Evolutionary conservation across 92 coral and sea anemone species (phyloP).

Genomic region (Zoanthus sansibaricus): DNA sequence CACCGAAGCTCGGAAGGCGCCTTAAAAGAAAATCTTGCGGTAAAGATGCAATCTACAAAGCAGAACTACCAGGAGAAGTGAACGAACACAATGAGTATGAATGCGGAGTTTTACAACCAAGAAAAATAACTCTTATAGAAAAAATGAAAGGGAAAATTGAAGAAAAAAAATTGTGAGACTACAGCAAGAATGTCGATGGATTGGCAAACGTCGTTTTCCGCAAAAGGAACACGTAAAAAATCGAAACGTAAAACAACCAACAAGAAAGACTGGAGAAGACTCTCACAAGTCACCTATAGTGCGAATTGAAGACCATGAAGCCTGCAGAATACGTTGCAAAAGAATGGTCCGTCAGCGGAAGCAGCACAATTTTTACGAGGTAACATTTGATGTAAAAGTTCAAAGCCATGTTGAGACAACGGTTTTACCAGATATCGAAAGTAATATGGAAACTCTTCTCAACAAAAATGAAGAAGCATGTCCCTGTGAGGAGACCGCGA

Average conservation of each 20-base stretch:
- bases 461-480: too few species aligned
- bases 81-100: background rate
- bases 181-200: background rate
- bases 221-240: background rate
- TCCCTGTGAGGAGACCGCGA: background rate
- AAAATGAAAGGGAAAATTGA: background rate
- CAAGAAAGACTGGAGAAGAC: background rate
- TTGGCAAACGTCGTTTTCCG: background rate
- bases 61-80: slow-evolving; percentile 18
- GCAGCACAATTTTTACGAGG: background rate
- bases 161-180: background rate
- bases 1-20: background rate
- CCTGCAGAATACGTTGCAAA: background rate
- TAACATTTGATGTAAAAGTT: background rate
- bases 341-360: background rate
- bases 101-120: background rate
- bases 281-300: background rate
- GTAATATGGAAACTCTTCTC: too few species aligned
- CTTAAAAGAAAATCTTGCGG: slow-evolving; percentile 23
- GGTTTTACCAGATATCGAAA: background rate
- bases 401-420: too few species aligned
- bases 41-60: slow-evolving; percentile 13
- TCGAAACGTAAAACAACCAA: background rate
- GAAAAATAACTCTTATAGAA: background rate
- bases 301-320: background rate